Evolutionary conservation across 2,888 invertebrate genomes (phyloP).

Genomic region (Latrodectus elegans): DNA sequence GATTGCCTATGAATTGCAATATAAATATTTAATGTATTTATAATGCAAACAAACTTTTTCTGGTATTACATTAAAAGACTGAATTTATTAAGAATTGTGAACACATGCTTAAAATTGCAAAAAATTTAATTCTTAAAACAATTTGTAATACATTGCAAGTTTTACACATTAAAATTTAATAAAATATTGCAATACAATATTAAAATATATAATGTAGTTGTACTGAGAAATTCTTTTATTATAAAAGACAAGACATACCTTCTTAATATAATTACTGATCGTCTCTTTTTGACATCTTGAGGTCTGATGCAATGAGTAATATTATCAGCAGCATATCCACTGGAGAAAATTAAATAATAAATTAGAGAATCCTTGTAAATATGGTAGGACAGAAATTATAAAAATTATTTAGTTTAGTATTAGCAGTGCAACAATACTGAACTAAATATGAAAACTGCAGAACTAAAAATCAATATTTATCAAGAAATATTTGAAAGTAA

Average conservation of each 20-base stretch:
- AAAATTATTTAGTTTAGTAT: too few species aligned
- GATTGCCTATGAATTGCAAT: too few species aligned
- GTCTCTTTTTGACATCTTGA: slow-evolving; percentile 77
- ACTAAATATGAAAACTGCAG: too few species aligned
- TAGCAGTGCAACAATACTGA: too few species aligned
- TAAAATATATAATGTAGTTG: background rate
- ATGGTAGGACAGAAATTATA: too few species aligned
- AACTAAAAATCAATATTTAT: too few species aligned
- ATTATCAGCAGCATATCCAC: slow-evolving; percentile 78
- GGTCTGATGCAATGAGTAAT: slow-evolving; percentile 79
- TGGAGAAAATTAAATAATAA: slow-evolving; percentile 72
- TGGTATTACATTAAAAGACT: background rate
- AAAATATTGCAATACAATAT: background rate
- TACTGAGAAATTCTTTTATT: slow-evolving; percentile 9
- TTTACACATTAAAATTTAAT: background rate
- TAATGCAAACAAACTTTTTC: too few species aligned
- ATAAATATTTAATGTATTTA: too few species aligned
- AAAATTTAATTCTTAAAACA: too few species aligned
- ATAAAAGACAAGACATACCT: slow-evolving; percentile 73
- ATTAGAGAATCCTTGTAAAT: background rate
- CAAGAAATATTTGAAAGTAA: too few species aligned
- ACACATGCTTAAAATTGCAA: background rate
- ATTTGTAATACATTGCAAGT: background rate
- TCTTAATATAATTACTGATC: slow-evolving; percentile 78
- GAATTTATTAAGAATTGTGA: background rate